Evolutionary conservation across 2,113 vertebrate species (phyloP).

Genomic region (Neotoma lepida): DNA sequence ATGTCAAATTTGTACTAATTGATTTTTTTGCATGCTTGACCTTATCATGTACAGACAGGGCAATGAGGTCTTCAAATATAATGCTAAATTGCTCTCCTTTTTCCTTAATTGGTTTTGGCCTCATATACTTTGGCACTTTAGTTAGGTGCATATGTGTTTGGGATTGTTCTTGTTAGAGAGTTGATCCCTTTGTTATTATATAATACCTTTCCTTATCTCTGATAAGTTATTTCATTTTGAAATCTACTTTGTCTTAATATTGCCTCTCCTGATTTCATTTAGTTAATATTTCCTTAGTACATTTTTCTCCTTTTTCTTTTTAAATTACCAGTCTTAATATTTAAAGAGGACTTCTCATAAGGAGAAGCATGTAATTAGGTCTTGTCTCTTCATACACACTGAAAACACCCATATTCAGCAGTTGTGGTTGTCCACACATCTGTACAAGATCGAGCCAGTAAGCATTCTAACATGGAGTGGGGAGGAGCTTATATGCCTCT

Average conservation of each 20-base stretch:
- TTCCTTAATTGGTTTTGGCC: not conserved
- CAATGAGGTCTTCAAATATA: not conserved
- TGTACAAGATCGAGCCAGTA: not conserved
- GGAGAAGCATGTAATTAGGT: not conserved
- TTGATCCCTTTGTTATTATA: not conserved
- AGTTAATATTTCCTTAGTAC: not conserved
- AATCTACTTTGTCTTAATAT: slow-evolving; percentile 11
- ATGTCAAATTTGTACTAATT: slow-evolving; percentile 42
- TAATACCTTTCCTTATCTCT: not conserved
- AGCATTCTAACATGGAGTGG: not conserved
- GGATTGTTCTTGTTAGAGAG: slow-evolving; percentile 27
- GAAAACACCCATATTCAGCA: not conserved
- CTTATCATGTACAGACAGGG: slow-evolving; percentile 17
- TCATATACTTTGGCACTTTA: slow-evolving; percentile 14
- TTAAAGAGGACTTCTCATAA: not conserved
- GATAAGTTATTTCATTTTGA: not conserved
- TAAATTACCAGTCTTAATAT: slow-evolving; percentile 19
- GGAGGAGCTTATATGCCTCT: not conserved
- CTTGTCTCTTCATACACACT: not conserved
- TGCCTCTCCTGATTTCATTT: not conserved
- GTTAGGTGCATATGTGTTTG: not conserved
- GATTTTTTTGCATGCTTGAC: slow-evolving; percentile 52
- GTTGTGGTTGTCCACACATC: not conserved
- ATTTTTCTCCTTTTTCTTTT: slow-evolving; percentile 2
- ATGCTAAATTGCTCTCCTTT: slow-evolving; percentile 20